A percentile compares a stretch with the other conserved stretches of the same genome.
Evolutionary conservation across 2,797 vertebrate species (phyloP).

Genomic region (Nothura maculosa): DNA sequence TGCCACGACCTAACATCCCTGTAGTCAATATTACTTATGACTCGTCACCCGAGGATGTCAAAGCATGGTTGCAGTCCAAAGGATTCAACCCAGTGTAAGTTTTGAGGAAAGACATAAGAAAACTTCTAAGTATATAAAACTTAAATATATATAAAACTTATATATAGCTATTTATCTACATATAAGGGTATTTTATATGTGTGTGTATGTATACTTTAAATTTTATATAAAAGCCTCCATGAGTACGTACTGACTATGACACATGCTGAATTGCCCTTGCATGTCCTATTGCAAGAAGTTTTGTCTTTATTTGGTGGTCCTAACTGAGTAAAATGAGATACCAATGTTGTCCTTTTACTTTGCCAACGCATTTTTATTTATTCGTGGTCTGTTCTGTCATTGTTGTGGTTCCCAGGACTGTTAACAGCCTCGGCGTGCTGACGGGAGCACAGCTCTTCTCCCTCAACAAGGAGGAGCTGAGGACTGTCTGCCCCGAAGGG

Average conservation of each 20-base stretch:
- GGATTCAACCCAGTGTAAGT: constrained; percentile 95
- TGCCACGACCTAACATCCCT: constrained; percentile 81
- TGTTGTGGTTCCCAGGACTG: constrained; percentile 82
- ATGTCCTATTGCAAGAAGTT: not conserved
- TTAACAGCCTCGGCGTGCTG: constrained; percentile 93
- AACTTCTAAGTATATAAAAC: not conserved
- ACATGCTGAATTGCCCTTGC: not conserved
- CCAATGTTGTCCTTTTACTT: not conserved
- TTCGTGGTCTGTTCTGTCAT: not conserved
- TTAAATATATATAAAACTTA: no score
- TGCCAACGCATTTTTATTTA: not conserved
- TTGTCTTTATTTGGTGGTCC: not conserved
- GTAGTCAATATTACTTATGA: constrained; percentile 88
- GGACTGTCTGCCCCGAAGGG: constrained; percentile 93
- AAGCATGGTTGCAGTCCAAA: constrained; percentile 90
- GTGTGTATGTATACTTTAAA: not conserved
- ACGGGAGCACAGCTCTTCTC: constrained; percentile 97
- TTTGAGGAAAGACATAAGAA: not conserved
- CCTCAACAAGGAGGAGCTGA: constrained; percentile 97
- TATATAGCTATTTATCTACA: no score
- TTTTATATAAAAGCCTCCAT: not conserved
- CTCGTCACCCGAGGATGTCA: constrained; percentile 90
- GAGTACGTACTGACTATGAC: not conserved
- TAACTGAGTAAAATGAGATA: not conserved
- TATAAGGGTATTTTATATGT: not conserved